Evolutionary conservation across 1,140 invertebrate genomes (phyloP).

Genomic region (Rhopalosiphum maidis): DNA sequence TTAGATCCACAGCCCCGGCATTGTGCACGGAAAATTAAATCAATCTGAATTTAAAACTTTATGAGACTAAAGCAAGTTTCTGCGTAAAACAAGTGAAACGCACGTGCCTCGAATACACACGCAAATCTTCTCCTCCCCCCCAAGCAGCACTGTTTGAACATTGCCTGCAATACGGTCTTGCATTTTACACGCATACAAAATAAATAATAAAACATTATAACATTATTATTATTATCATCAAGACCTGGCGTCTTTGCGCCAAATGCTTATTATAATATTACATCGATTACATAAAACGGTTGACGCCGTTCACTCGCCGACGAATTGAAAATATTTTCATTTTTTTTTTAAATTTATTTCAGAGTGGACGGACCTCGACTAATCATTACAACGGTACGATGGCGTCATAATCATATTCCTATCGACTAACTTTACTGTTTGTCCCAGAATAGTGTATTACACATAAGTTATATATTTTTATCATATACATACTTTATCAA

Average conservation of each 20-base stretch:
- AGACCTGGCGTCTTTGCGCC: background rate
- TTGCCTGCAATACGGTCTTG: background rate
- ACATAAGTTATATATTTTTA: too few species aligned
- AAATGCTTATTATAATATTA: background rate
- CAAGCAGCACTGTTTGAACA: background rate
- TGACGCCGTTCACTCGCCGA: background rate
- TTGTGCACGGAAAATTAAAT: background rate
- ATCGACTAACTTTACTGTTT: too few species aligned
- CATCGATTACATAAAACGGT: background rate
- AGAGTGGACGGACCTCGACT: background rate
- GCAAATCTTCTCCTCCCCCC: background rate
- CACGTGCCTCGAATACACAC: conserved; percentile 36
- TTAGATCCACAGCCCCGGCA: background rate
- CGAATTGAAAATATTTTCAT: background rate
- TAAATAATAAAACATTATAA: background rate
- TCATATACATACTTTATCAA: too few species aligned
- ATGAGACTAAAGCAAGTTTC: conserved; percentile 25
- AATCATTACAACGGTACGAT: background rate
- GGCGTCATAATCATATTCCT: background rate
- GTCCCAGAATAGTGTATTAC: too few species aligned
- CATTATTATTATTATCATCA: background rate
- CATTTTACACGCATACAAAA: background rate
- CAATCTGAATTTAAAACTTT: conserved; percentile 51
- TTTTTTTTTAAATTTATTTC: background rate
- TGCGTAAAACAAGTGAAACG: conserved; percentile 52